These are phyloP conservation scores for Otolemur crassicaudatus DNA, from an alignment of 2,797 vertebrate genomes.

Conservation along the genomic window DNA sequence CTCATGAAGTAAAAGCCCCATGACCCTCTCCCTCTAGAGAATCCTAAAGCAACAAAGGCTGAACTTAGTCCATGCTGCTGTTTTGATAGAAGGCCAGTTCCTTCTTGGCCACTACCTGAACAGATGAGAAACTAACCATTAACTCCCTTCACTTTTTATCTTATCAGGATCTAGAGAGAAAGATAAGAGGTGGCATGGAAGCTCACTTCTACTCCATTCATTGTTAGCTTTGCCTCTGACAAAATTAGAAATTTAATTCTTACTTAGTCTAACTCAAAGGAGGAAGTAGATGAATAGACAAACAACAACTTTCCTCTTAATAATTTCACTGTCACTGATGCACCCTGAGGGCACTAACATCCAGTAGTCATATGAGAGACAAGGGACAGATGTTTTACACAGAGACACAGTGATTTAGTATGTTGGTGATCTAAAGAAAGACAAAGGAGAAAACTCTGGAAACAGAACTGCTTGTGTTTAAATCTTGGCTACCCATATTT, in stretches of 20 bases:
- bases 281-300: not conserved
- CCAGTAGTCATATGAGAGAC: not conserved
- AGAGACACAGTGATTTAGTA: not conserved
- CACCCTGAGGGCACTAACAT: not conserved
- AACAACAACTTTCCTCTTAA: not conserved
- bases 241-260: conserved; percentile 46
- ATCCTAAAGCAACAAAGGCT: not conserved
- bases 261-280: not conserved
- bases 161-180: not conserved
- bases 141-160: not conserved
- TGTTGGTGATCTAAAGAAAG: not conserved
- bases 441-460: not conserved
- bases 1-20: conserved; percentile 6
- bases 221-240: not conserved
- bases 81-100: not conserved
- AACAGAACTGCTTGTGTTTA: not conserved
- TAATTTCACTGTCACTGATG: not conserved
- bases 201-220: not conserved
- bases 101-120: not conserved
- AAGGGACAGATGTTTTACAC: not conserved
- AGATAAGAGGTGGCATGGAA: not conserved
- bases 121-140: not conserved
- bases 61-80: not conserved
- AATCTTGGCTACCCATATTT: not conserved
- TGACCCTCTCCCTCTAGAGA: not conserved